A percentile compares a stretch with the other conserved stretches of the same genome.
Conservation (phyloP, 2,113 vertebrate genomes). For the Cricetomys ansorgei region DNA sequence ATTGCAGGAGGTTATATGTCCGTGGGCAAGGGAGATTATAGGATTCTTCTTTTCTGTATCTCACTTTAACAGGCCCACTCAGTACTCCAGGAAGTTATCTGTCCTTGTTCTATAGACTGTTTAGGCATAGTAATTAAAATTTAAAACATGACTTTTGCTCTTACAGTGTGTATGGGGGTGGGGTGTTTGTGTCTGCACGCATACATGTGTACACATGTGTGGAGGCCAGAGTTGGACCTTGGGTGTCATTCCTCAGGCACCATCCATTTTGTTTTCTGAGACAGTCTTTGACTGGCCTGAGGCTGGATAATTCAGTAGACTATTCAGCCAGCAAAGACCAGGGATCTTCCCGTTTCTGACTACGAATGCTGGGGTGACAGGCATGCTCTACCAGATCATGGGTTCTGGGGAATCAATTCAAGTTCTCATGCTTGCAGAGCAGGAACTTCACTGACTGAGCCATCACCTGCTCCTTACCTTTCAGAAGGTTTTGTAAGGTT, state of each 20-base stretch:
- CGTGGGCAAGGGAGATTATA: too few species aligned
- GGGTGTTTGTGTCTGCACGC: not conserved
- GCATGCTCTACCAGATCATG: not conserved
- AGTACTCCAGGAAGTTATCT: too few species aligned
- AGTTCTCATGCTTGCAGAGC: not conserved
- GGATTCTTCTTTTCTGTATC: too few species aligned
- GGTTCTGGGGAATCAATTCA: not conserved
- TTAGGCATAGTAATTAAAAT: too few species aligned
- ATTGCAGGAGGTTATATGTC: too few species aligned
- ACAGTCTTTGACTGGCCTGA: not conserved
- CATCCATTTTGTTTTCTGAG: not conserved
- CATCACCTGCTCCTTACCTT: not conserved
- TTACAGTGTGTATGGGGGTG: not conserved
- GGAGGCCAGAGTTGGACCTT: not conserved
- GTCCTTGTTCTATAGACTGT: too few species aligned
- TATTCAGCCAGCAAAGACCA: not conserved
- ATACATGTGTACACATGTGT: not conserved
- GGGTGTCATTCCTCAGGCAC: not conserved
- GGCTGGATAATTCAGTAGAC: not conserved
- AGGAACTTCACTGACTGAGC: not conserved
- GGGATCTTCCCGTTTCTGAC: not conserved
- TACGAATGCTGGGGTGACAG: not conserved
- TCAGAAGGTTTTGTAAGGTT: too few species aligned
- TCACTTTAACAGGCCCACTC: too few species aligned
- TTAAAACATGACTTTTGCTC: too few species aligned